Base-by-base conservation (phyloP, 2,113 vertebrate species). In the Gasterosteus nipponicus region DNA sequence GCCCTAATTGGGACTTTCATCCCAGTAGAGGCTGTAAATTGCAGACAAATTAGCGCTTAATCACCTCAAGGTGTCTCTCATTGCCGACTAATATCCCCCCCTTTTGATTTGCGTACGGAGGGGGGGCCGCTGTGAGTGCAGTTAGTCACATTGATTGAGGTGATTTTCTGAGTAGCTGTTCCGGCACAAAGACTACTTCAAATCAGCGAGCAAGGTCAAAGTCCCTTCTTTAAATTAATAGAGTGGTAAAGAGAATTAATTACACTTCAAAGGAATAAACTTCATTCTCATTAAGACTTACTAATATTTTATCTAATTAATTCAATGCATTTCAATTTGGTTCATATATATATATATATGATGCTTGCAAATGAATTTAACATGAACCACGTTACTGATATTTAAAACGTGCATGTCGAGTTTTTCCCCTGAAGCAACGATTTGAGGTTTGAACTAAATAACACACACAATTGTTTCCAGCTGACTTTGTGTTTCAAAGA, bases 21-120 rank as follows among this genome's bases (percentile, higher is more conserved):
- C 39, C 59, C 16, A 75, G 86, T 69, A 75, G 85, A 68, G 70
- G 22, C n/a, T 66, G 54, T 31, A 65, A 72, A 87, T 78, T 73
- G 69, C 80, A 67, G 49, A 75, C 82, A 86, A 90, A 93, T 91
- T 90, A 69, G 42, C 10, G 44, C 44, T 86, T 88, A 90, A 91
- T 91, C 86, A 86, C 60, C 66, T 33, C 59, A 66, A 83, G 84
- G 77, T 87, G 83, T 83, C 69, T 89, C 57, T 82, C 42, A 15
- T 73, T 75, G 41, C 22, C 60, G 35, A 26, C 66, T 63, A 73
- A 77, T 70, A 60, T 69, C 78, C 62, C 42, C 29, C 49, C 65
- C 15, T 62, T 75, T 61, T 88, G 83, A 91, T 89, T 88, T 85
- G 66, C 70, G 44, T 67, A 69, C 69, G 83, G 73, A 85, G 83